Conservation (phyloP, 2,888 invertebrate genomes). For the Atethmia centrago region DNA sequence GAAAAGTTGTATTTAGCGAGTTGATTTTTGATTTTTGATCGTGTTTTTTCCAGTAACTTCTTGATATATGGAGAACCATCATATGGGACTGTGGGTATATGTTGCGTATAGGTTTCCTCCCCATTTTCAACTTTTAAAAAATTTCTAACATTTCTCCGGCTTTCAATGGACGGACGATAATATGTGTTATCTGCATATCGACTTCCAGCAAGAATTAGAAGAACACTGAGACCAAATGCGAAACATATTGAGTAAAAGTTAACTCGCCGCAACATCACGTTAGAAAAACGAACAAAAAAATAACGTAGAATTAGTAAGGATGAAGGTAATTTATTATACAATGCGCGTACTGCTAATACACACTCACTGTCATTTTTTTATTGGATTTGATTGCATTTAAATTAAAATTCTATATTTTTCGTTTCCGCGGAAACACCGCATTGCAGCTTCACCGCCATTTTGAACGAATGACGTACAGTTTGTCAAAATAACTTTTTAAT, state of each 20-base stretch:
- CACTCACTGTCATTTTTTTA: conserved; percentile 83
- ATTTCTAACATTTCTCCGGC: conserved; percentile 83
- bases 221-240: conserved; percentile 88
- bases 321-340: conserved; percentile 72
- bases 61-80: conserved; percentile 83
- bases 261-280: conserved; percentile 89
- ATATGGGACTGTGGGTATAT: conserved; percentile 80
- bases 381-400: conserved; percentile 79
- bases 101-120: conserved; percentile 77
- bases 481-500: conserved; percentile 67
- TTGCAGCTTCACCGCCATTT: conserved; percentile 88
- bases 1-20: conserved; percentile 84
- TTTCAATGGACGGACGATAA: conserved; percentile 86
- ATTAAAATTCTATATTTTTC: conserved; percentile 84
- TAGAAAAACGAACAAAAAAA: conserved; percentile 74
- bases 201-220: conserved; percentile 89
- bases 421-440: conserved; percentile 90
- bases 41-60: conserved; percentile 82
- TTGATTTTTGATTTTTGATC: conserved; percentile 80
- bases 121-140: conserved; percentile 92
- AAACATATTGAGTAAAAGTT: conserved; percentile 90
- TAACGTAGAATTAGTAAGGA: conserved; percentile 69
- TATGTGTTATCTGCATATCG: conserved; percentile 89
- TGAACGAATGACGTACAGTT: conserved; percentile 70
- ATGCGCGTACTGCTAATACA: conserved; percentile 80